Evolutionary conservation across 2,888 invertebrate species (phyloP).

Genomic region (Deilephila porcellus): DNA sequence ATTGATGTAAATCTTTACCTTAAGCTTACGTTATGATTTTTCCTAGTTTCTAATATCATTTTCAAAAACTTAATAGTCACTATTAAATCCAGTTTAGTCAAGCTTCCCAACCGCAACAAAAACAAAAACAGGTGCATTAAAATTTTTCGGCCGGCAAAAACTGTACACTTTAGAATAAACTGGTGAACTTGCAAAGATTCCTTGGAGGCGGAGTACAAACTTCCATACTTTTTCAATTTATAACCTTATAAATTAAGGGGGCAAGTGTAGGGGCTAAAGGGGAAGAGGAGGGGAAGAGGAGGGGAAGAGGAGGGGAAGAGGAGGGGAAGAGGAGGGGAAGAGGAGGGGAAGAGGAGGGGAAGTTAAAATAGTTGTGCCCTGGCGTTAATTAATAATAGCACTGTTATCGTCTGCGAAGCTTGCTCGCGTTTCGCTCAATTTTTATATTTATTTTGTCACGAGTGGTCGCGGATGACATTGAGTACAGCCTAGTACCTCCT

Average conservation of each 20-base stretch:
- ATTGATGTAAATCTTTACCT: no score
- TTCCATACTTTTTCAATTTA: conserved; percentile 19
- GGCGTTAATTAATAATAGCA: conserved; percentile 21
- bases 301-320: no score
- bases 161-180: not conserved
- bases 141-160: not conserved
- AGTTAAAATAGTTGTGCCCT: conserved; percentile 8
- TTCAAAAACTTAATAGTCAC: not conserved
- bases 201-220: not conserved
- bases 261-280: no score
- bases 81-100: not conserved
- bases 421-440: not conserved
- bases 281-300: no score
- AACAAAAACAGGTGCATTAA: conserved; percentile 5
- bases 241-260: conserved; percentile 13
- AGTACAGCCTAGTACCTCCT: no score
- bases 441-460: not conserved
- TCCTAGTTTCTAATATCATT: not conserved
- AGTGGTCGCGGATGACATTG: no score
- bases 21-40: no score
- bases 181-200: conserved; percentile 10
- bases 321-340: no score
- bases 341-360: no score
- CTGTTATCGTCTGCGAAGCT: conserved; percentile 2
- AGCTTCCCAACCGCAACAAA: not conserved